These are phyloP conservation scores for Corythornis vintsioides DNA, from an alignment of 2,113 vertebrate species.

Conservation along the genomic window DNA sequence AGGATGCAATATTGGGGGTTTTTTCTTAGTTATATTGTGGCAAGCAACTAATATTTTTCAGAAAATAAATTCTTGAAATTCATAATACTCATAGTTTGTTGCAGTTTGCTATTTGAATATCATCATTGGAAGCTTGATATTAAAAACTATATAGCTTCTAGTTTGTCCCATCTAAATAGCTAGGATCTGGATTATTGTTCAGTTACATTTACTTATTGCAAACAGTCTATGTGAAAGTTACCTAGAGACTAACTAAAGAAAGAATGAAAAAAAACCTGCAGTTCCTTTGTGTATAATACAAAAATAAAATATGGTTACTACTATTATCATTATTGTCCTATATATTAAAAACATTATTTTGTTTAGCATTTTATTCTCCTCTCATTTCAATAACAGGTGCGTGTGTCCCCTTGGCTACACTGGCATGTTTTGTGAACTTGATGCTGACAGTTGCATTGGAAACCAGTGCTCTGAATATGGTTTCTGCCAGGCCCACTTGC, in stretches of 20 bases:
- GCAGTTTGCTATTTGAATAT: background rate
- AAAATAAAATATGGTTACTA: background rate
- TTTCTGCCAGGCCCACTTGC: slow-evolving; percentile 70
- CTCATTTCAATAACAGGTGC: slow-evolving; percentile 66
- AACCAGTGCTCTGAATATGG: slow-evolving; percentile 73
- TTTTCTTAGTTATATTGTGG: background rate
- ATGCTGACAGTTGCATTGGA: slow-evolving; percentile 72
- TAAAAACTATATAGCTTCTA: background rate
- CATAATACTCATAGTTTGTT: background rate
- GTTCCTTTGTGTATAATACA: background rate
- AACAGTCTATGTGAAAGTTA: background rate
- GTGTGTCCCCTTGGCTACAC: slow-evolving; percentile 74
- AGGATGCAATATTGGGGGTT: background rate
- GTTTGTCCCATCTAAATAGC: background rate
- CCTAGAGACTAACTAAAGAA: background rate
- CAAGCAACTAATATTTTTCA: background rate
- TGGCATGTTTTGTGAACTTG: slow-evolving; percentile 70
- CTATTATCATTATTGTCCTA: background rate
- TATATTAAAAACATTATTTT: background rate
- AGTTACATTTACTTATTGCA: background rate
- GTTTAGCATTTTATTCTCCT: background rate
- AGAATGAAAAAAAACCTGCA: background rate
- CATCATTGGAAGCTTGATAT: background rate
- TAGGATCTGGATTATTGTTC: background rate
- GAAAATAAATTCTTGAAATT: background rate